Base-by-base conservation (phyloP, 1,140 invertebrate genomes). In the Aphidius ervi region DNA sequence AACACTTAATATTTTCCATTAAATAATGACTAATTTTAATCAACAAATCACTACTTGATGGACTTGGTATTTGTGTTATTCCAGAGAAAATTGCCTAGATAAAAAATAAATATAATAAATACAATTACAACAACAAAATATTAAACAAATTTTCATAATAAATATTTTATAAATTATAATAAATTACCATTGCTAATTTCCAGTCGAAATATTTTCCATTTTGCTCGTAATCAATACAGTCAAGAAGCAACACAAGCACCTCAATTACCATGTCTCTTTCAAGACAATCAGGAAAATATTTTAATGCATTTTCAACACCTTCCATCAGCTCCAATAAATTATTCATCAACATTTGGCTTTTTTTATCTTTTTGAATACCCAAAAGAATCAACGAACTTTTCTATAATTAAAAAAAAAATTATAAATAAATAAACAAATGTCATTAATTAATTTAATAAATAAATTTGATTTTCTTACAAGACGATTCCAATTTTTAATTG, bases 401-500 rank as follows among this genome's bases (percentile, higher is more conserved):
- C 52, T 54, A 4, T 42, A 16, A 54, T n/a, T n/a, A 54, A 16
- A 40, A 6, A 7, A 43, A 43, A 10, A 42, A 54, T 48, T 43
- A 5, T 7, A 43, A 10, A 7, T 8, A 43, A 2, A 43, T 8
- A 43, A 43, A 6, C 9, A 43, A 43, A 6, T 4, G 0, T 43
- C 5, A 8, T 10, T 43, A 43, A 43, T 8, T 3, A 43, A 43
- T 43, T 16, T 16, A 1, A 31, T 31, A 31, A 31, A 31, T 31
- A 31, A 31, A 31, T 31, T 31, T 50, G 6, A 6, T 52, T 5
- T 47, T 43, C 40, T 56, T 37, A 56, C 53, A 4, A 61, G 23
- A 5, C 54, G 54, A 41, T 31, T 61, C 59, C 59, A 61, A 50
- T 61, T 61, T 31, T 61, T 56, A 4, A 49, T 46, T 6, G 59